Base-by-base conservation (phyloP, 2,113 vertebrate species). In the Equus przewalskii region DNA sequence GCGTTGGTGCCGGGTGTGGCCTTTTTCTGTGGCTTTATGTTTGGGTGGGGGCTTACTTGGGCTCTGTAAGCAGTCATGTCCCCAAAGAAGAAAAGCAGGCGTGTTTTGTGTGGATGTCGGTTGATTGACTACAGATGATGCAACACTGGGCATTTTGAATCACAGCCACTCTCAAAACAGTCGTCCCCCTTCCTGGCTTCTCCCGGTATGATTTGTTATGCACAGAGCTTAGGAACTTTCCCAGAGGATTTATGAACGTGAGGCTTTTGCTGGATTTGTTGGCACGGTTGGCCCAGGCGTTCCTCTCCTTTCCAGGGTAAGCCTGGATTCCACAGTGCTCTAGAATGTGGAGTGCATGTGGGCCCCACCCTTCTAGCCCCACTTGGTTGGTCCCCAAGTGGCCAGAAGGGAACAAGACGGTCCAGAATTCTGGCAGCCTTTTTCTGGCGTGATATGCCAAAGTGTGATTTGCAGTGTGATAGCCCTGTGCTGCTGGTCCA, bases 101-200 rank as follows among this genome's bases (percentile, higher is more conserved):
- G 9, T 82, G 49, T 82, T 89, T 51, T 13, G 28, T 64, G 64
- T 41, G 46, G 49, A 60, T 87, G 44, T 92, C 10, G 0, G n/a
- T 41, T 82, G 93, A 95, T n/a, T 92, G 87, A 90, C 87, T 78
- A 36, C 90, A 96, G 92, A 92, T 85, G 94, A 88, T 26, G 15
- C 46, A 28, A 84, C 3, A 13, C 46, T 56, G 26, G 24, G 65
- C 64, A 36, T 87, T 95, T 65, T 49, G 89, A 89, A 67, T 89
- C 54, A 82, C 44, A 41, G 67, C 36, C 4, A 0, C 51, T 96
- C 64, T 93, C 73, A 70, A 44, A 93, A 94, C 89, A 87, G 30
- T 44, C 21, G 11, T 58, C 41, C 85, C 56, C 56, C 54, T 91
- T 82, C 60, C 80, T 89, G 72, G n/a, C 87, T 95, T 96, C 60